Evolutionary conservation across 2,888 invertebrate genomes (phyloP), one percentile per base, ranked within the genome.

Genomic region (Eristalis tenax): DNA sequence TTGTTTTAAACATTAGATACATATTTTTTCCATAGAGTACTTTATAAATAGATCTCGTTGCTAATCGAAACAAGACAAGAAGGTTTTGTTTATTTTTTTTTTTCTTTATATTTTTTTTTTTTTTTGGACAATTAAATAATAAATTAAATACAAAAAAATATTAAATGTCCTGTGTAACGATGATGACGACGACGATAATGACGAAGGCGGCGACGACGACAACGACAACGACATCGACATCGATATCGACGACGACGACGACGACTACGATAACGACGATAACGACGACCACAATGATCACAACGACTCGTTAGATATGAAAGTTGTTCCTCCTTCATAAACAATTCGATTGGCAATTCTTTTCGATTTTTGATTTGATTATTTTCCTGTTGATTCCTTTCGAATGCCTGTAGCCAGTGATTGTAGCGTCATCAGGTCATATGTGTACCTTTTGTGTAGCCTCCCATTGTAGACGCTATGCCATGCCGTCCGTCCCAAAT

Each of bases 131-230:
- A 18, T 50, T 50, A 50, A 50, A 50, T 50, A 50, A 50, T 50
- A 50, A 50, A 50, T 50, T 50, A 50, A 50, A 50, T 50, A 50
- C 50, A 50, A 50, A 50, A 43, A 50, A 50, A 50, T 18, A 18
- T 50, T 5, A 50, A 50, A n/a, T 50, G 50, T 50, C 50, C 75
- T 38, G 64, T 75, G 50, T 65, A 56, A 35, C 61, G 71, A 63
- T 78, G 78, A 68, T 61, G 70, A 78, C 70, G 78, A 68, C 69
- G 70, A 78, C 78, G 77, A 83, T 79, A 85, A 87, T 88, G 87
- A 56, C 40, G 79, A 38, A 50, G 71, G 50, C 69, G 78, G 59
- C 61, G 78, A 68, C 69, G 70, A 78, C 70, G 77, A 84, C 81
- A 85, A 85, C 89, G 87, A 56, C 28, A 73, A 28, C 43, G 75